These are phyloP conservation scores for Xenops minutus DNA, from an alignment of 2,797 vertebrate species.

Conservation along the genomic window DNA sequence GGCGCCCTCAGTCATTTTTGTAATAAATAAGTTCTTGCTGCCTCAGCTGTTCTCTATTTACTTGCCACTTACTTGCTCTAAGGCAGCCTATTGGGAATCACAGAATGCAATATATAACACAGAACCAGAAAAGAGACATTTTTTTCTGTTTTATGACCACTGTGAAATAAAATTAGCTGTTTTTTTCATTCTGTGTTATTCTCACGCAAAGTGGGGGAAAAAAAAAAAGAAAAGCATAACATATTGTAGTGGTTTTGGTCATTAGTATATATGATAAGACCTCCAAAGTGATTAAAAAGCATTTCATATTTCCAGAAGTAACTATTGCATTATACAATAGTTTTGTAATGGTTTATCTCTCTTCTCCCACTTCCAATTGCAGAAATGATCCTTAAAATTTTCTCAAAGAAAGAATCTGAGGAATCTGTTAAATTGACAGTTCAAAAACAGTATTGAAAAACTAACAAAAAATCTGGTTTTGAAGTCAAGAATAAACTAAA, in stretches of 20 bases:
- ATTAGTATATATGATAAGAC: neutral
- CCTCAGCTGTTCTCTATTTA: neutral
- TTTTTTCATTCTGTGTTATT: neutral
- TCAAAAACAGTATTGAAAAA: neutral
- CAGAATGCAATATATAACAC: neutral
- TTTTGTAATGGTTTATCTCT: neutral
- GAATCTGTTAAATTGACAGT: neutral
- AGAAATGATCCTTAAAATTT: neutral
- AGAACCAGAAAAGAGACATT: neutral
- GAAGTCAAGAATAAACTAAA: neutral
- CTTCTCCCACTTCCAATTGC: neutral
- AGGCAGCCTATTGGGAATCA: neutral
- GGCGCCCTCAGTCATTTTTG: neutral
- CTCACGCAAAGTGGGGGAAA: neutral
- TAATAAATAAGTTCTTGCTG: neutral
- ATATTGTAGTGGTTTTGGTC: neutral
- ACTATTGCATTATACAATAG: neutral
- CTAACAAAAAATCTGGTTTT: neutral
- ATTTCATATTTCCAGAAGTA: neutral
- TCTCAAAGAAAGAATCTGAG: neutral
- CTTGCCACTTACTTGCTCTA: neutral
- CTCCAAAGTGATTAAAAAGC: neutral
- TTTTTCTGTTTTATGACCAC: neutral
- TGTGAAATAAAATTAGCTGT: neutral
- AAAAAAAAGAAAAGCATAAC: neutral